A percentile compares a stretch with the other conserved stretches of the same genome.
Conservation (phyloP, 2,797 vertebrate species). For the Sorex maritimensis region DNA sequence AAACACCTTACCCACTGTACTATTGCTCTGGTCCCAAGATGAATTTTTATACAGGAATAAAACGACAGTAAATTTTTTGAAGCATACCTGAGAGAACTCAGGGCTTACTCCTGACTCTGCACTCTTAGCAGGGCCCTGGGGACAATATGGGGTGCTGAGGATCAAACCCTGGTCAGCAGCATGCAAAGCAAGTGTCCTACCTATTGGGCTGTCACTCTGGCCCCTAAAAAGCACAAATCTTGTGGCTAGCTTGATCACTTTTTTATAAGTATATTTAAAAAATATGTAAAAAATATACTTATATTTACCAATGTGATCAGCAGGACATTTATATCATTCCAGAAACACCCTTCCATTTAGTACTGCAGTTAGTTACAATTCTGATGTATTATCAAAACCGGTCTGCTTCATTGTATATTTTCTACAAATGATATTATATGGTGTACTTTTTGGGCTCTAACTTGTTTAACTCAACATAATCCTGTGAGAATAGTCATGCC, state of each 20-base stretch:
- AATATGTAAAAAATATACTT: no score
- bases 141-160: no score
- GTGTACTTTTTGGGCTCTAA: not conserved
- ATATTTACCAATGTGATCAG: not conserved
- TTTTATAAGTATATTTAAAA: conserved; percentile 22
- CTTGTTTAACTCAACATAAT: not conserved
- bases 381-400: not conserved
- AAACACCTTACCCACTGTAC: no score
- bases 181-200: no score
- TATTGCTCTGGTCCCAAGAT: no score
- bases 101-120: no score
- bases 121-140: no score
- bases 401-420: not conserved
- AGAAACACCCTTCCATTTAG: not conserved
- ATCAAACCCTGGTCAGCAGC: no score
- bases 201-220: no score
- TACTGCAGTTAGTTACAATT: not conserved
- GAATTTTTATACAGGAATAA: conserved; percentile 30
- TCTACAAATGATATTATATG: not conserved
- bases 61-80: not conserved
- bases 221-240: not conserved
- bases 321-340: not conserved
- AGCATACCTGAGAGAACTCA: no score
- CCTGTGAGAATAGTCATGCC: not conserved
- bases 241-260: not conserved